A percentile compares a stretch with the other conserved stretches of the same genome.
phyloP scores from a whole-genome alignment of 2,797 vertebrate genomes.

The Momotus momota region DNA sequence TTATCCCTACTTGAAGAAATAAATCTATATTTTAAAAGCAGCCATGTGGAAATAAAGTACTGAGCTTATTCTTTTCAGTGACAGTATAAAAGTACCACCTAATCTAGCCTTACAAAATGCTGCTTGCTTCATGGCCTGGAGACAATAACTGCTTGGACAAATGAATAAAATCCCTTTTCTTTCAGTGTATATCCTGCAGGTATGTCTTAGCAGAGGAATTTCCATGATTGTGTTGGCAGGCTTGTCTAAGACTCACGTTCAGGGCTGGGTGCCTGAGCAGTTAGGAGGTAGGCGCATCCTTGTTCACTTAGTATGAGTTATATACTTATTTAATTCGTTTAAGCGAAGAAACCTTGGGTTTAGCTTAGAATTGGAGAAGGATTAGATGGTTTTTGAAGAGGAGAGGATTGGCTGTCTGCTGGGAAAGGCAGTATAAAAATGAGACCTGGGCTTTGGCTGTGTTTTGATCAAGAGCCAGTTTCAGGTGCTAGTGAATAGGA shows the following conservation, averaged over 20 bases:
- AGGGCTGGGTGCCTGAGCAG: not conserved
- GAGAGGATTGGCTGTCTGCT: not conserved
- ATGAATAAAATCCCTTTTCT: not conserved
- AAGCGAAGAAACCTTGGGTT: not conserved
- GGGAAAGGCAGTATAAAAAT: not conserved
- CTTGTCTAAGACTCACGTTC: not conserved
- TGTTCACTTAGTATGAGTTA: not conserved
- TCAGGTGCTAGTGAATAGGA: constrained; percentile 18
- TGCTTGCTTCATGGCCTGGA: not conserved
- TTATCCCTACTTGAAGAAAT: not conserved
- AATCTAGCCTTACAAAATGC: not conserved
- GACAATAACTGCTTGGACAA: not conserved
- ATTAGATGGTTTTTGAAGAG: not conserved
- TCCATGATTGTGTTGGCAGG: not conserved
- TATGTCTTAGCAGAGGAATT: not conserved
- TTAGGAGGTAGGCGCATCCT: not conserved
- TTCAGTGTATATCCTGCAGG: not conserved
- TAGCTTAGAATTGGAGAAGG: not conserved
- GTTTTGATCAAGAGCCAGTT: not conserved
- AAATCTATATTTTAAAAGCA: not conserved
- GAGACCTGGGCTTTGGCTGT: not conserved
- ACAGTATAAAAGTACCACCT: not conserved
- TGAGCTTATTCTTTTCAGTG: not conserved
- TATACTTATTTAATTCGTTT: not conserved
- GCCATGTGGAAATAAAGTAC: not conserved